Percentiles rank a stretch among this genome's conserved stretches.
Conservation (phyloP, 2,113 vertebrate species). For the Talpa occidentalis region DNA sequence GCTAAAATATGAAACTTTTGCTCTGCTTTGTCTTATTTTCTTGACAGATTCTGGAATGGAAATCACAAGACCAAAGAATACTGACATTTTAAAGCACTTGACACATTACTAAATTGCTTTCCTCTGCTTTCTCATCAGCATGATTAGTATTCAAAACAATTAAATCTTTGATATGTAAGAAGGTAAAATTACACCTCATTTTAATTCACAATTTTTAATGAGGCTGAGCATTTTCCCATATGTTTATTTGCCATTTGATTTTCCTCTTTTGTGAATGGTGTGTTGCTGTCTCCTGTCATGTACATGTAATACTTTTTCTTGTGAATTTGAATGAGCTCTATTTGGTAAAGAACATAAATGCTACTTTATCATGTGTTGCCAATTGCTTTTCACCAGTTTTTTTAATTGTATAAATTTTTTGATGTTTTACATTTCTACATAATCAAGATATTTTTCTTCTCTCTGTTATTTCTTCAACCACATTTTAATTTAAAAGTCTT, state of each 20-base stretch:
- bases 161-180: constrained; percentile 41
- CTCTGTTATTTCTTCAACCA: not conserved
- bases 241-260: constrained; percentile 47
- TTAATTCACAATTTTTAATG: constrained; percentile 60
- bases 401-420: constrained; percentile 9
- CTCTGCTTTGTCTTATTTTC: constrained; percentile 41
- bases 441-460: constrained; percentile 14
- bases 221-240: constrained; percentile 55
- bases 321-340: constrained; percentile 44
- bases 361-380: not conserved
- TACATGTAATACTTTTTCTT: constrained; percentile 32
- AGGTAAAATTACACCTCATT: constrained; percentile 55
- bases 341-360: constrained; percentile 18
- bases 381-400: constrained; percentile 41
- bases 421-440: constrained; percentile 38
- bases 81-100: constrained; percentile 52
- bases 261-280: constrained; percentile 26
- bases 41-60: constrained; percentile 31
- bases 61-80: not conserved
- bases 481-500: constrained; percentile 33
- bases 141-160: constrained; percentile 45
- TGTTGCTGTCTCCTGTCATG: not conserved
- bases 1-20: not conserved
- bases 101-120: constrained; percentile 47
- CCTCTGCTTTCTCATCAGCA: not conserved